Evolutionary conservation across 2,888 invertebrate genomes (phyloP), one percentile per base, ranked within the genome.

Genomic region (Limnephilus auricula): DNA sequence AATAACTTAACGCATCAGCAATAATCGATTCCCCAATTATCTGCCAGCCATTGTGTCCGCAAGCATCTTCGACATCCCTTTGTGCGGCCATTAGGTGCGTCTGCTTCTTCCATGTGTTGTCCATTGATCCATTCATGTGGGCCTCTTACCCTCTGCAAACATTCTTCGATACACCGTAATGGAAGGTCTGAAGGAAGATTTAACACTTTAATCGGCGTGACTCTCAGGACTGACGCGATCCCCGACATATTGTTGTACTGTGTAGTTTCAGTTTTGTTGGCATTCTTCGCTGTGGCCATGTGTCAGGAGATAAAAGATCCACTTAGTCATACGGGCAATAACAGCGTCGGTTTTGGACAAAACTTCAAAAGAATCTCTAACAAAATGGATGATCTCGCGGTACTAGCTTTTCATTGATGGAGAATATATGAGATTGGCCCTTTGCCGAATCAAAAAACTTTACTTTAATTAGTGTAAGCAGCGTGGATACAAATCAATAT

Each of bases 21-120:
- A 90, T 93, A 93, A 93, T 93, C 93, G 93, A 93, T 93, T 93
- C 91, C 50, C 89, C 89, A 93, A 92, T 93, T 92, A 91, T 91
- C 90, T 90, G 82, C 90, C 30, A 89, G 83, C 93, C 89, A 86
- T 92, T 93, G 82, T 92, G 86, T 45, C 65, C 78, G 40, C 79
- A 32, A 79, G 37, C 25, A 50, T 90, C 91, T 90, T 89, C 87
- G 79, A 65, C 37, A 50, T 78, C 37, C 82, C 82, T 87, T 91
- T 91, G 91, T 91, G 50, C 83, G 78, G 31, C 90, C 37, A 88
- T 90, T 91, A 91, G 79, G 82, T 82, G 45, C 90, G 91, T 91
- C 90, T 90, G 87, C 86, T 90, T 50, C 87, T 30, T 83, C 79
- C 83, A 80, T 37, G 18, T 79, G 40, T 79, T 86, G 37, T 12